Evolutionary conservation across 2,888 invertebrate species (phyloP), one percentile per base, ranked within the genome.

Genomic region (Terebella lapidaria): DNA sequence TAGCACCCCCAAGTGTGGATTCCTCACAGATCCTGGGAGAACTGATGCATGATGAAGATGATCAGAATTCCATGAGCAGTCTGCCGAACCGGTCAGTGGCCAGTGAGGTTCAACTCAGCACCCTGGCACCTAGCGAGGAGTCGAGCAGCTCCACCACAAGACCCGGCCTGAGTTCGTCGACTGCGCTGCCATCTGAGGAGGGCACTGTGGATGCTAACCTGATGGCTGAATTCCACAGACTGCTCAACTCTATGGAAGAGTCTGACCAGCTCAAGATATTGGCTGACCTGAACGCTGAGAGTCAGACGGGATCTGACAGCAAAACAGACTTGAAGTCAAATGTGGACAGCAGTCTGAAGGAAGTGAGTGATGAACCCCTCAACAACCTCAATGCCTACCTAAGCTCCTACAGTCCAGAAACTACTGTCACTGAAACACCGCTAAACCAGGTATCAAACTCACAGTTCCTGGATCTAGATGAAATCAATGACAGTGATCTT

Each of bases 401-500:
- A 5, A 22, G 22, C 15, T n/a, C 49, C 18, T 49, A 49, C 49
- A 10, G 18, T n/a, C 15, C 10, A 22, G 49, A 49, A 5, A 22
- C 10, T 10, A 15, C 10, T 24, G 24, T 15, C 49, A 10, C 49
- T 5, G 49, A 24, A 5, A 5, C 49, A 10, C 22, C 49, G 18
- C 20, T 47, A 28, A 29, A 58, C 18, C 49, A 29, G 27, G 25
- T 46, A 22, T 20, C 47, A 1, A 28, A 20, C n/a, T 29, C 54
- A 20, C 30, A 62, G 15, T 55, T 59, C n/a, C 26, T 56, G n/a
- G 67, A 67, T 53, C 57, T 68, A 18, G 68, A 68, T 56, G 67
- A 67, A 27, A 68, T 68, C 35, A 66, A 62, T 30, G 68, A 68
- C 56, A 63, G 58, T 35, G 68, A 68, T 57, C 54, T 68, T 27